Percentiles rank a stretch among this genome's conserved stretches.
phyloP scores from a whole-genome alignment of 2,113 vertebrate genomes.

The Sterrhoptilus dennistouni region DNA sequence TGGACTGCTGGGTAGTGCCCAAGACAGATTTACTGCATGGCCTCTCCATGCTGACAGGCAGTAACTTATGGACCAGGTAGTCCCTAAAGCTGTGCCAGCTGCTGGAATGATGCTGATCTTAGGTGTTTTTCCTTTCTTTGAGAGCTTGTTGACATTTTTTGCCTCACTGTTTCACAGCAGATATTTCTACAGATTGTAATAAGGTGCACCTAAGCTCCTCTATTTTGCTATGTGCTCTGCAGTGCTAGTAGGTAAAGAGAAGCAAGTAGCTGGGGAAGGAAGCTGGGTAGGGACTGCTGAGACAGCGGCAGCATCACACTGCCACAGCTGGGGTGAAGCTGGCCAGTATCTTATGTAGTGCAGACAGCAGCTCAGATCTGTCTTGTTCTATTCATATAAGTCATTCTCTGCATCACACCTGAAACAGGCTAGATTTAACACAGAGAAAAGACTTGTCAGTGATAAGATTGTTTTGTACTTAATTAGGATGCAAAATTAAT shows the following conservation, averaged over 20 bases:
- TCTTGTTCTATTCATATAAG: neutral
- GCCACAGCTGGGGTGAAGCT: neutral
- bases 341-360: fast-evolving
- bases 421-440: neutral
- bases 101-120: neutral
- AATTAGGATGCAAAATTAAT: constrained; percentile 5
- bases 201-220: neutral
- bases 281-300: neutral
- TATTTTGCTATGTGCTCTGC: neutral
- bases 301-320: neutral
- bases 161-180: neutral
- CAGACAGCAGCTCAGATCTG: neutral
- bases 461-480: neutral
- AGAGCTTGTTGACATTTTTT: neutral
- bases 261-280: neutral
- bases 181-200: neutral
- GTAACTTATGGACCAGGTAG: neutral
- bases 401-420: neutral
- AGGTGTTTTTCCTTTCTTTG: neutral
- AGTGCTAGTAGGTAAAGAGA: neutral
- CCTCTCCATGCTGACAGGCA: neutral
- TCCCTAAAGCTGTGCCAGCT: neutral
- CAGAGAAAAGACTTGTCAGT: neutral
- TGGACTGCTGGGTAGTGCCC: neutral
- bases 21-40: neutral